A percentile compares a stretch with the other conserved stretches of the same genome.
These are phyloP conservation scores for Rhabdophis nuchalis DNA, from an alignment of 2,797 vertebrate species.

Conservation along the genomic window DNA sequence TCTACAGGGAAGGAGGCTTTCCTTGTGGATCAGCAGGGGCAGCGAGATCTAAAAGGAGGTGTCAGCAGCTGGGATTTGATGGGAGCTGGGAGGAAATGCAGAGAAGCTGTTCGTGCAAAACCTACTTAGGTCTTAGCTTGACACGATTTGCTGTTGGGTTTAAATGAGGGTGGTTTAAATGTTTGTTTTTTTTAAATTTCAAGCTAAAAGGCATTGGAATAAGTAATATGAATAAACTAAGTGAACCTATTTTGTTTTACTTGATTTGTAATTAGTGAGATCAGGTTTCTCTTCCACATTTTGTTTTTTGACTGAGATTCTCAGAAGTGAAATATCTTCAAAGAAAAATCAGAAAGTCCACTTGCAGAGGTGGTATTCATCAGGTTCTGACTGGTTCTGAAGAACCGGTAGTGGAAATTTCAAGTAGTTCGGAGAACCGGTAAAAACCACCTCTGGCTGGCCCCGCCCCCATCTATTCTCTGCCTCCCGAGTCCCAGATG, in stretches of 20 bases:
- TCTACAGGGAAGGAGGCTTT: background rate
- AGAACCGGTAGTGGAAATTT: too few relatives aligned
- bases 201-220: background rate
- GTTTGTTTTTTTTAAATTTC: background rate
- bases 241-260: background rate
- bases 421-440: too few relatives aligned
- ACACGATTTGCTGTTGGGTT: background rate
- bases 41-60: slow-evolving; percentile 56
- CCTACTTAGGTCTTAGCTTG: rapidly evolving
- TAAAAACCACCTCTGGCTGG: too few relatives aligned
- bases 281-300: too few relatives aligned
- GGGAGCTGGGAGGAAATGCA: background rate
- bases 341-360: too few relatives aligned
- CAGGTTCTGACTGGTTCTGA: too few relatives aligned
- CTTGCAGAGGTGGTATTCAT: too few relatives aligned
- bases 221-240: background rate
- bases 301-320: too few relatives aligned
- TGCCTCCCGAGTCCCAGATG: too few relatives aligned
- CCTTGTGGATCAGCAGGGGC: background rate
- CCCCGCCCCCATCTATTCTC: too few relatives aligned
- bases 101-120: background rate
- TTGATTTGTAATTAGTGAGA: background rate
- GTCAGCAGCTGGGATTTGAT: slow-evolving; percentile 47
- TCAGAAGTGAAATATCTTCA: too few relatives aligned
- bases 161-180: background rate